phyloP scores from a whole-genome alignment of 2,888 invertebrate species.

The Cordilura impudica region DNA sequence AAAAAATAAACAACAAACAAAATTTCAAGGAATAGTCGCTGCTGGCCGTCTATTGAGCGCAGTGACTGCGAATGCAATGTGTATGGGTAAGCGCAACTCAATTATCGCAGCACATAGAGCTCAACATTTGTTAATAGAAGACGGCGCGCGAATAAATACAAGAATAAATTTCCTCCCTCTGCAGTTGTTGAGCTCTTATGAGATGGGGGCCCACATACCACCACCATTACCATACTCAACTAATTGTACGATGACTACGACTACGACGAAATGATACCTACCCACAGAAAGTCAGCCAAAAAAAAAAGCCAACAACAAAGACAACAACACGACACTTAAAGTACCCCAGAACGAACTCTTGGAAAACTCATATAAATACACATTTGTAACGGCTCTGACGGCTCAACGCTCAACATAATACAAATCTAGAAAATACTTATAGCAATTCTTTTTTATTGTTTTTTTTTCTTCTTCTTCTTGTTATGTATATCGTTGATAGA shows the following conservation, averaged over 20 bases:
- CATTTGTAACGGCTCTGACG: conserved; percentile 48
- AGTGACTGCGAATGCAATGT: conserved; percentile 41
- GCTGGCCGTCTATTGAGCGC: conserved; percentile 35
- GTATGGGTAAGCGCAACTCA: conserved; percentile 13
- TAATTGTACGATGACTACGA: not conserved
- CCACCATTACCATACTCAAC: conserved; percentile 34
- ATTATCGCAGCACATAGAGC: not conserved
- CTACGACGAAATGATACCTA: conserved; percentile 21
- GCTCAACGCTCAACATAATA: conserved; percentile 46
- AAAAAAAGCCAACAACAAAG: conserved; percentile 21
- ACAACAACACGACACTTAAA: conserved; percentile 35
- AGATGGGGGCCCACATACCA: conserved; percentile 54
- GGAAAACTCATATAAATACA: conserved; percentile 33
- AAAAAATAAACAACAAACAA: conserved; percentile 26
- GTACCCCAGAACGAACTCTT: not conserved
- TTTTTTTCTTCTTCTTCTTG: conserved; percentile 7
- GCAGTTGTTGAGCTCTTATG: conserved; percentile 18
- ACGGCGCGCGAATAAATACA: conserved; percentile 40
- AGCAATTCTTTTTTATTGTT: not conserved
- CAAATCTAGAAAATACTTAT: conserved; percentile 36
- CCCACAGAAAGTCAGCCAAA: conserved; percentile 15
- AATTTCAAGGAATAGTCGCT: conserved; percentile 23
- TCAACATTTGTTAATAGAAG: conserved; percentile 26
- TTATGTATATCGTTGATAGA: conserved; percentile 28
- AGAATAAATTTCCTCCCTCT: conserved; percentile 44